phyloP scores from a whole-genome alignment of 2,113 vertebrate genomes.

The Corythornis vintsioides region DNA sequence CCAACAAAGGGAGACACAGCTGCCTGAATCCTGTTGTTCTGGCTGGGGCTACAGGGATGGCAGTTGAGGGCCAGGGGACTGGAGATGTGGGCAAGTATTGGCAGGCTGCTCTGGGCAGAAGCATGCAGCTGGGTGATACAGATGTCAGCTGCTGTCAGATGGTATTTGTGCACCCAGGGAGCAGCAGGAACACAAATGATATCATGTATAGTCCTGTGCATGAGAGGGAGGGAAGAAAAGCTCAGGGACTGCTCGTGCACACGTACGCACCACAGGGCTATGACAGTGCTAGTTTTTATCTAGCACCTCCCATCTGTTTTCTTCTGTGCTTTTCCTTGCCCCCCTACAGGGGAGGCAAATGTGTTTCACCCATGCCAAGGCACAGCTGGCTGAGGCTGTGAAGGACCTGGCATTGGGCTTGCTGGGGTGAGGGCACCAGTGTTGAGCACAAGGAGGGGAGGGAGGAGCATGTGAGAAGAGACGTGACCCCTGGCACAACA shows the following conservation, averaged over 20 bases:
- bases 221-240: not conserved
- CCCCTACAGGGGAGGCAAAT: not conserved
- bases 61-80: not conserved
- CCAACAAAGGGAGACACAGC: not conserved
- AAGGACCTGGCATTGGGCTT: accelerated
- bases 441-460: constrained; percentile 65
- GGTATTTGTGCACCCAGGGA: not conserved
- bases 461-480: not conserved
- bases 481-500: accelerated
- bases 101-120: not conserved
- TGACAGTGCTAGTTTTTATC: not conserved
- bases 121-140: not conserved
- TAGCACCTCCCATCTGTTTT: not conserved
- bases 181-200: not conserved
- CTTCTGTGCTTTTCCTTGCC: not conserved
- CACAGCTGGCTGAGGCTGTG: not conserved
- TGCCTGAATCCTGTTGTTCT: not conserved
- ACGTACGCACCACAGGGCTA: accelerated
- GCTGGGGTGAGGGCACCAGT: not conserved
- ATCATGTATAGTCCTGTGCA: not conserved
- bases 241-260: not conserved
- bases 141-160: constrained; percentile 22
- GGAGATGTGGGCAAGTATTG: not conserved
- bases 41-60: accelerated
- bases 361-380: not conserved